phyloP scores from a whole-genome alignment of 2,888 invertebrate species.

The Eilema caniola region DNA sequence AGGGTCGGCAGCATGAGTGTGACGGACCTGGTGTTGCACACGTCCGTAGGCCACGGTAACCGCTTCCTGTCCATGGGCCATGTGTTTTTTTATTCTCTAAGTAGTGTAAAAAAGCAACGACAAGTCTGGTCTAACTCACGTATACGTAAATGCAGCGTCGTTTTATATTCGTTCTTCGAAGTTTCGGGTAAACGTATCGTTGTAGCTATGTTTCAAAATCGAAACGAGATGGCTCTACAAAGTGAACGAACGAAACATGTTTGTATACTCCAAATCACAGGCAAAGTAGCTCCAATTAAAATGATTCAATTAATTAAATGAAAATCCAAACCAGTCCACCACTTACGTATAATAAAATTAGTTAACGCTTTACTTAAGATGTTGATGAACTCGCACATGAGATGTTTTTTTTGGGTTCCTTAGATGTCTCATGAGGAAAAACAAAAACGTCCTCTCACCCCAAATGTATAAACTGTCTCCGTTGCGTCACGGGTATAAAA shows the following conservation, averaged over 20 bases:
- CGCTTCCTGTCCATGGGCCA: too few species aligned
- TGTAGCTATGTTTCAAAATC: neutral
- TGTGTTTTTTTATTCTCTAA: too few species aligned
- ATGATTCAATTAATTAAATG: conserved; percentile 43
- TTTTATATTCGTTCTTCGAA: neutral
- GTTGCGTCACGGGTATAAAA: too few species aligned
- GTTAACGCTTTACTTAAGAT: conserved; percentile 34
- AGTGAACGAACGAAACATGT: neutral
- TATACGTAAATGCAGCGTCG: neutral
- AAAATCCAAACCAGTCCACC: conserved; percentile 26
- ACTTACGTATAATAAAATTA: conserved; percentile 30
- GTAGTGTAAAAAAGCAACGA: too few species aligned
- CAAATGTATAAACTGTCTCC: too few species aligned
- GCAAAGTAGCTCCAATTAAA: conserved; percentile 40
- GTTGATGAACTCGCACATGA: conserved; percentile 15
- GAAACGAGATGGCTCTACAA: conserved; percentile 12
- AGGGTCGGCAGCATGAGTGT: too few species aligned
- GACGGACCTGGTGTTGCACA: too few species aligned
- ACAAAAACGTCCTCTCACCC: too few species aligned
- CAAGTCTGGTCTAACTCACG: too few species aligned
- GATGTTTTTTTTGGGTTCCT: neutral
- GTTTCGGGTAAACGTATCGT: neutral
- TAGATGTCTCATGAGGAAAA: too few species aligned
- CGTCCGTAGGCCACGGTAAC: too few species aligned
- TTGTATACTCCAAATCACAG: conserved; percentile 23